Conservation (phyloP, 2,113 vertebrate genomes). For the Elgaria multicarinata region DNA sequence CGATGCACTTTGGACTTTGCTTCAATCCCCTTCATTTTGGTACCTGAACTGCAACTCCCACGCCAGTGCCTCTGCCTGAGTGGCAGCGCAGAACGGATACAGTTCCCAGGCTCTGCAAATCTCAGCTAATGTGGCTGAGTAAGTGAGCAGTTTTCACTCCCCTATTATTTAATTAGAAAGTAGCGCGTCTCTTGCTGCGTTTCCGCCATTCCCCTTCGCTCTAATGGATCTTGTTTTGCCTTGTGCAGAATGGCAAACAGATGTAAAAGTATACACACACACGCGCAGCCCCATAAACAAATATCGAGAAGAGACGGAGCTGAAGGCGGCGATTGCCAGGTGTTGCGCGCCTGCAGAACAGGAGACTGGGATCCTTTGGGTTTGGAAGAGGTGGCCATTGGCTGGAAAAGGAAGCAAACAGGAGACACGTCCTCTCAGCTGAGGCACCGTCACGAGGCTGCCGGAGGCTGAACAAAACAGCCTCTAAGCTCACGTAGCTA, state of each 20-base stretch:
- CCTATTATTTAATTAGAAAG: constrained; percentile 23
- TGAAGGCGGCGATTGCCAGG: background rate
- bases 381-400: background rate
- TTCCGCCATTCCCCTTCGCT: constrained; percentile 40
- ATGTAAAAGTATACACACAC: background rate
- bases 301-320: constrained; percentile 1
- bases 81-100: constrained; percentile 27
- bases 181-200: constrained; percentile 40
- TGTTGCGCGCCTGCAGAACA: background rate
- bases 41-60: constrained; percentile 27
- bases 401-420: background rate
- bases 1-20: constrained; percentile 49
- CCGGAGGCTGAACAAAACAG: background rate
- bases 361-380: background rate
- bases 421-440: background rate
- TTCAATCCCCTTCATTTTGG: background rate
- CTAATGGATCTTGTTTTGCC: constrained; percentile 5
- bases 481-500: too few species aligned
- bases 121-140: constrained; percentile 41
- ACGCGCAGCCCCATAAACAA: background rate
- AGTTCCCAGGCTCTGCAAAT: constrained; percentile 54
- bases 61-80: constrained; percentile 27
- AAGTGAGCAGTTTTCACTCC: constrained; percentile 42
- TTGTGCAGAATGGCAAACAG: constrained; percentile 12
- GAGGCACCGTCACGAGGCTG: background rate